Conservation (phyloP, 2,797 vertebrate species). For the Pristis pectinata region DNA sequence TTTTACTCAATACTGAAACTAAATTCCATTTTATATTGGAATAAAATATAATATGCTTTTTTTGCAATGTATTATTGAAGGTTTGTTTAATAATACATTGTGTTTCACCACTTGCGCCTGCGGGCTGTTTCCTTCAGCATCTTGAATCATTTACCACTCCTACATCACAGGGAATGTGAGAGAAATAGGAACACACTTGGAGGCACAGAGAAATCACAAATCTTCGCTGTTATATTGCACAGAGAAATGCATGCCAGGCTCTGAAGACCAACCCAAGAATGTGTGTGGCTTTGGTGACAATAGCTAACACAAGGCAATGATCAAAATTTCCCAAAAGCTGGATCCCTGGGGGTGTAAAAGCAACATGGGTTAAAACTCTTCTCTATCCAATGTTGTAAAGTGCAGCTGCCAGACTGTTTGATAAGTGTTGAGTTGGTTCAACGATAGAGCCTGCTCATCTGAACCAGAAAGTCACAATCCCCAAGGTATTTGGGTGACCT, state of each 20-base stretch:
- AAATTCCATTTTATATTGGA: background rate
- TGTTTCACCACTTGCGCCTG: conserved; percentile 21
- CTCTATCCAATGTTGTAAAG: background rate
- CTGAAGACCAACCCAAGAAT: too few relatives aligned
- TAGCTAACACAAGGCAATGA: background rate
- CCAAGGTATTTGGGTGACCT: background rate
- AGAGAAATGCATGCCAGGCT: too few relatives aligned
- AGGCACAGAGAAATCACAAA: background rate
- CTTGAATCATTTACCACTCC: conserved; percentile 28
- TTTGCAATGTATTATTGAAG: conserved; percentile 29
- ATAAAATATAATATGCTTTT: background rate
- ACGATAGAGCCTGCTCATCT: background rate
- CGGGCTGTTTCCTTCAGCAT: background rate
- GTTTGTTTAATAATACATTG: conserved; percentile 23
- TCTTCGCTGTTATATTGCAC: background rate
- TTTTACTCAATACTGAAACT: background rate
- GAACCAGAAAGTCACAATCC: background rate
- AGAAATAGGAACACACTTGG: background rate
- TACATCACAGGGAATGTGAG: background rate
- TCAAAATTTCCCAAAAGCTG: background rate
- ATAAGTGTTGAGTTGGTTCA: background rate
- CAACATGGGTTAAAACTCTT: background rate
- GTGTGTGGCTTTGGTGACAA: background rate
- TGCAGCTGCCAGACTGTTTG: background rate
- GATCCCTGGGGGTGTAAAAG: background rate